These are phyloP conservation scores for Zosterops pallidus DNA, from an alignment of 2,113 vertebrate species.

Conservation along the genomic window DNA sequence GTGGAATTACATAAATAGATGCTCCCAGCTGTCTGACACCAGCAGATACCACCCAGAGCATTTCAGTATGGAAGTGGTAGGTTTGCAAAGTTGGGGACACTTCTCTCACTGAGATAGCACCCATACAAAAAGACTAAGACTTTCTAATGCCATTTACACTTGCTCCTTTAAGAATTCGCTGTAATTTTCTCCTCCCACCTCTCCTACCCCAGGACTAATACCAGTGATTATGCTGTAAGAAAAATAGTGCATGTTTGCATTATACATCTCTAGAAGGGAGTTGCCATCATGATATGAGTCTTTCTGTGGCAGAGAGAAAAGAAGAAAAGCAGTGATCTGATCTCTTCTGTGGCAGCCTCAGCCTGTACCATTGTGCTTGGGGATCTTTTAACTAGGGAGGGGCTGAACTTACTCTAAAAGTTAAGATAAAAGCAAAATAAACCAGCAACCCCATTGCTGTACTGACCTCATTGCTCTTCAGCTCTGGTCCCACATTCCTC, in stretches of 20 bases:
- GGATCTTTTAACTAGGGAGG: background rate
- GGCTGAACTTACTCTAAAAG: background rate
- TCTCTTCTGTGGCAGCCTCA: background rate
- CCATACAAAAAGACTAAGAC: background rate
- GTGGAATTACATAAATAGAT: background rate
- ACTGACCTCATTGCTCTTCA: background rate
- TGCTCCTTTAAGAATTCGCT: background rate
- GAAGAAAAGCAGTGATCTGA: background rate
- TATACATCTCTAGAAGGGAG: background rate
- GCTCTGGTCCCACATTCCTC: background rate
- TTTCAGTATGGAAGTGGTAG: background rate
- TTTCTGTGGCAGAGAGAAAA: background rate
- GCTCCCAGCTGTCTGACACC: conserved; percentile 22
- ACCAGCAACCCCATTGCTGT: background rate
- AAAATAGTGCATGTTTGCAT: background rate
- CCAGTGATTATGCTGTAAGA: background rate
- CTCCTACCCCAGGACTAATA: background rate
- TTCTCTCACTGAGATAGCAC: background rate
- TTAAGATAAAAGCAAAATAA: conserved; percentile 9
- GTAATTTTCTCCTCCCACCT: background rate
- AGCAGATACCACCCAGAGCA: background rate
- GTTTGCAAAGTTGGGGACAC: background rate
- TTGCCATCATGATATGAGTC: background rate
- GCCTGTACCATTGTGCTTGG: background rate
- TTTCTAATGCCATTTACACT: background rate